A percentile compares a stretch with the other conserved stretches of the same genome.
Evolutionary conservation across 2,797 vertebrate genomes (phyloP).

Genomic region (Eleutherodactylus coqui): DNA sequence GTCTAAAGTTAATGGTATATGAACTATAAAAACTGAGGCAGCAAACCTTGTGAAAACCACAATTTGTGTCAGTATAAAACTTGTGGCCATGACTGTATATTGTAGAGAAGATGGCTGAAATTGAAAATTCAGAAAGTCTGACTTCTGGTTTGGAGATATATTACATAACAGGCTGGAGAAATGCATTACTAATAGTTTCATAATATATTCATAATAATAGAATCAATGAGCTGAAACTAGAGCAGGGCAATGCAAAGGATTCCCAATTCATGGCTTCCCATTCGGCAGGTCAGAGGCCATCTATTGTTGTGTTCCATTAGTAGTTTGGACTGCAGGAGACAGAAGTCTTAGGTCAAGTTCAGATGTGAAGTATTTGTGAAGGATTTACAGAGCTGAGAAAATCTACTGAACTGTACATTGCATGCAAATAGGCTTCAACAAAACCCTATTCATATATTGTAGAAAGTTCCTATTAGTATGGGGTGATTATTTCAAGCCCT

Average conservation of each 20-base stretch:
- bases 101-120: background rate
- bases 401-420: background rate
- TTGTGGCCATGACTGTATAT: no score
- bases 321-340: background rate
- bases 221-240: background rate
- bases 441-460: background rate
- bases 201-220: background rate
- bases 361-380: background rate
- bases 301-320: background rate
- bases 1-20: no score
- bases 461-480: no score
- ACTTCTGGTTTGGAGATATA: background rate
- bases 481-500: no score
- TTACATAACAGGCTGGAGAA: background rate
- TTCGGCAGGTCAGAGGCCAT: background rate
- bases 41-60: no score
- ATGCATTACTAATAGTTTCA: background rate
- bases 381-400: no score
- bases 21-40: no score
- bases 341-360: background rate
- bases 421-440: background rate
- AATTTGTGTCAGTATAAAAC: no score
- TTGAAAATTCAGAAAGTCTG: background rate
- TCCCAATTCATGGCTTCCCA: background rate
- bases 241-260: background rate